Evolutionary conservation across 2,888 invertebrate genomes (phyloP).

Genomic region (Monopis laevigella): DNA sequence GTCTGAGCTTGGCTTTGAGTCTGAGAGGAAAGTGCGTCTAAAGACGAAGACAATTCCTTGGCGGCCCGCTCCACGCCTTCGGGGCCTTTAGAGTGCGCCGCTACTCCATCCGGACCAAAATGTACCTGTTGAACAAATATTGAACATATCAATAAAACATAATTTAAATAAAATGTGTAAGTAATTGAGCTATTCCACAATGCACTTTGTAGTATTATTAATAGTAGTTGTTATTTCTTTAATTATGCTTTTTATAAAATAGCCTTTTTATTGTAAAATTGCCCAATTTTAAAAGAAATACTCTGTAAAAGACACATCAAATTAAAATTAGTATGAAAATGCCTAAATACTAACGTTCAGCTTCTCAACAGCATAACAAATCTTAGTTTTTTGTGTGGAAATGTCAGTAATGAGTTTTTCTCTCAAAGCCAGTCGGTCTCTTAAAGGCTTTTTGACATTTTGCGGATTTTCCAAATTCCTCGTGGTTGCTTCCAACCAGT

Average conservation of each 20-base stretch:
- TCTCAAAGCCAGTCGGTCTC: slow-evolving; percentile 85
- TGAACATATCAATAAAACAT: too few relatives aligned
- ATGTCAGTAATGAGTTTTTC: slow-evolving; percentile 90
- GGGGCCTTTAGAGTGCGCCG: slow-evolving; percentile 75
- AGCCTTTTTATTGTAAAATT: too few relatives aligned
- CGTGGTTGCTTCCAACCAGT: slow-evolving; percentile 89
- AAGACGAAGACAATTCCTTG: slow-evolving; percentile 72
- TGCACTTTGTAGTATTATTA: too few relatives aligned
- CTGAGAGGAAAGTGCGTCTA: slow-evolving; percentile 71
- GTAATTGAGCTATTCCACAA: too few relatives aligned
- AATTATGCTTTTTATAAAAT: too few relatives aligned
- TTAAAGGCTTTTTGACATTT: slow-evolving; percentile 85
- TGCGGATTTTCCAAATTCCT: slow-evolving; percentile 81
- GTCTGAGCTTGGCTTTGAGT: slow-evolving; percentile 72
- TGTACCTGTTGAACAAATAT: slow-evolving; percentile 82
- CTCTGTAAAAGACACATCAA: too few relatives aligned
- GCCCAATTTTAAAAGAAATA: too few relatives aligned
- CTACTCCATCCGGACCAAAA: slow-evolving; percentile 86
- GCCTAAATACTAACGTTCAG: slow-evolving; percentile 72
- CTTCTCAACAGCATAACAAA: slow-evolving; percentile 89
- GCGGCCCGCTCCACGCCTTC: slow-evolving; percentile 77
- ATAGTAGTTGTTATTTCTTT: too few relatives aligned
- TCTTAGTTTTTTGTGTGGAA: slow-evolving; percentile 89
- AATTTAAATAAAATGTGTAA: too few relatives aligned
- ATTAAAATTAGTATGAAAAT: too few relatives aligned